phyloP scores from a whole-genome alignment of 92 coral and sea anemone species.

The Isaurus tuberculatus region DNA sequence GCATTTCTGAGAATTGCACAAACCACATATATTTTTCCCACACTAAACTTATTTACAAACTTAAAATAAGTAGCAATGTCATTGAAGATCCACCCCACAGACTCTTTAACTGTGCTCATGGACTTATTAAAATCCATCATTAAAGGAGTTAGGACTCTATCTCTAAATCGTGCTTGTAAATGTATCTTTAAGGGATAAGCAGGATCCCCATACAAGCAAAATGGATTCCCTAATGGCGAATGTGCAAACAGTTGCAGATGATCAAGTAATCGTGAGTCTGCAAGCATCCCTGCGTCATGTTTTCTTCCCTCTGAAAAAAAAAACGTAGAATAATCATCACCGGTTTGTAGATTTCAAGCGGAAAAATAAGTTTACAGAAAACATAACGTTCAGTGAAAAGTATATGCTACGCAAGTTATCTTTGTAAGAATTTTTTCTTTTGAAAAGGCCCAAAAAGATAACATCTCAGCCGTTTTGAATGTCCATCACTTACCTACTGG shows the following conservation, averaged over 20 bases:
- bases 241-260: constrained; percentile 31
- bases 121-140: constrained; percentile 12
- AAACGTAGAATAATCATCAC: neutral
- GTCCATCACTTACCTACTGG: constrained; percentile 33
- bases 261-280: constrained; percentile 18
- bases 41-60: constrained; percentile 51
- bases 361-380: neutral
- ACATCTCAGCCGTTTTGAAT: neutral
- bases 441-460: neutral
- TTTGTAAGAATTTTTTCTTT: neutral
- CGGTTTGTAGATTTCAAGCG: neutral
- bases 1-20: constrained; percentile 55
- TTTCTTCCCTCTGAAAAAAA: constrained; percentile 38
- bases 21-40: constrained; percentile 55
- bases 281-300: constrained; percentile 55
- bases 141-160: constrained; percentile 6
- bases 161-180: constrained; percentile 6
- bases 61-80: constrained; percentile 52
- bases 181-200: constrained; percentile 5
- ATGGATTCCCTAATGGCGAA: constrained; percentile 43
- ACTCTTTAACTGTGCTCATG: constrained; percentile 1
- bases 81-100: constrained; percentile 44
- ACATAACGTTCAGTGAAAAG: too few species aligned
- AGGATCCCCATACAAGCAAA: constrained; percentile 15
- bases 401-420: neutral